Conservation (phyloP, 2,113 vertebrate genomes). For the Chlamydotis undulata region DNA sequence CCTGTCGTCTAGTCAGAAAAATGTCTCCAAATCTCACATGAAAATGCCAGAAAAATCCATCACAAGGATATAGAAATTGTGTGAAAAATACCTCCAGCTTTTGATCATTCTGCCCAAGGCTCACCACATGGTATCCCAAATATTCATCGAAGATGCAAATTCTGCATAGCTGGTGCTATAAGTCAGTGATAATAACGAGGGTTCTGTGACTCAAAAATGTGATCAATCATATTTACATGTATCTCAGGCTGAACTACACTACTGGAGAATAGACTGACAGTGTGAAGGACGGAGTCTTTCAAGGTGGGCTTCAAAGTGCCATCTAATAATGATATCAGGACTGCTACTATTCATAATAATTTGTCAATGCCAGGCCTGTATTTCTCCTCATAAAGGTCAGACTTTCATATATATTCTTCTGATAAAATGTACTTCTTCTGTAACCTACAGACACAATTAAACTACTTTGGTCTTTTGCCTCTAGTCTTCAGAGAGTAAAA, state of each 20-base stretch:
- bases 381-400: constrained; percentile 15
- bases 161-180: constrained; percentile 6
- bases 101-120: constrained; percentile 69
- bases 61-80: constrained; percentile 50
- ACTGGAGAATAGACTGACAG: background rate
- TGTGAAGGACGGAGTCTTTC: background rate
- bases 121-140: constrained; percentile 68
- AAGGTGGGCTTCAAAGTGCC: background rate
- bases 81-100: constrained; percentile 70
- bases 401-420: background rate
- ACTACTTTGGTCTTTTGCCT: background rate
- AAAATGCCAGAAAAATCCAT: constrained; percentile 71
- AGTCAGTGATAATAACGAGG: constrained; percentile 53
- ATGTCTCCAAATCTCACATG: constrained; percentile 59
- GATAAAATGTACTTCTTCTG: background rate
- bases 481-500: background rate
- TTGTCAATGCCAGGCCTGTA: background rate
- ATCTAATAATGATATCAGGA: background rate
- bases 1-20: constrained; percentile 64
- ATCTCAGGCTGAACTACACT: background rate
- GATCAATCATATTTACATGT: background rate
- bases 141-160: constrained; percentile 56
- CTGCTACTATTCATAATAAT: background rate
- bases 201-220: constrained; percentile 20
- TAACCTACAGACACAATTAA: constrained; percentile 1